Percentiles rank a stretch among this genome's conserved stretches.
Evolutionary conservation across 2,797 vertebrate species (phyloP).

Genomic region (Gymnoscopelus braueri): DNA sequence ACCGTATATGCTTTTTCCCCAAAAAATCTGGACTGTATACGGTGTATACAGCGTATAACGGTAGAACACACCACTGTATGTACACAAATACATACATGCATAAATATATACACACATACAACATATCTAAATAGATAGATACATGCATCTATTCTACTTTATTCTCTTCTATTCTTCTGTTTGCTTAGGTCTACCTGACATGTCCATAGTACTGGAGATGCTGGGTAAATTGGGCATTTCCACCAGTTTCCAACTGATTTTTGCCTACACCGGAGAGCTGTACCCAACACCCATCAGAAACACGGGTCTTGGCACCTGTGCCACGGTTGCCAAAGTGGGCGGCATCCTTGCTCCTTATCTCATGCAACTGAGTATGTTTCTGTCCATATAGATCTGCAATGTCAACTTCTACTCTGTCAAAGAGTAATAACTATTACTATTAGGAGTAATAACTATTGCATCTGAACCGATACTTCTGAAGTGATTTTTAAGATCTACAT

Average conservation of each 20-base stretch:
- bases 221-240: slow-evolving; percentile 86
- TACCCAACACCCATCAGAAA: slow-evolving; percentile 90
- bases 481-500: too few relatives aligned
- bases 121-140: too few relatives aligned
- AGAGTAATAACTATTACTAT: too few relatives aligned
- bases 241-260: slow-evolving; percentile 78
- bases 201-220: slow-evolving; percentile 84
- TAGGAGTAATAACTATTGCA: too few relatives aligned
- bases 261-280: slow-evolving; percentile 86
- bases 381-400: too few relatives aligned
- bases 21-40: too few relatives aligned
- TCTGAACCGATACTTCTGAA: too few relatives aligned
- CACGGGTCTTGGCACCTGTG: slow-evolving; percentile 86
- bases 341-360: slow-evolving; percentile 86
- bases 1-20: too few relatives aligned
- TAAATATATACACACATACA: too few relatives aligned
- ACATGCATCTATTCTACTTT: background rate
- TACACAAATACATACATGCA: background rate
- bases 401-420: too few relatives aligned
- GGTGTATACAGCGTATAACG: too few relatives aligned
- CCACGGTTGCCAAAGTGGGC: slow-evolving; percentile 84
- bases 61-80: too few relatives aligned
- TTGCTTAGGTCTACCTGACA: slow-evolving; percentile 63
- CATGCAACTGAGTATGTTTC: slow-evolving; percentile 75
- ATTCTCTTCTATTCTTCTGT: background rate